Evolutionary conservation across 1,140 invertebrate species (phyloP).

Genomic region (Dendrolimus punctatus): DNA sequence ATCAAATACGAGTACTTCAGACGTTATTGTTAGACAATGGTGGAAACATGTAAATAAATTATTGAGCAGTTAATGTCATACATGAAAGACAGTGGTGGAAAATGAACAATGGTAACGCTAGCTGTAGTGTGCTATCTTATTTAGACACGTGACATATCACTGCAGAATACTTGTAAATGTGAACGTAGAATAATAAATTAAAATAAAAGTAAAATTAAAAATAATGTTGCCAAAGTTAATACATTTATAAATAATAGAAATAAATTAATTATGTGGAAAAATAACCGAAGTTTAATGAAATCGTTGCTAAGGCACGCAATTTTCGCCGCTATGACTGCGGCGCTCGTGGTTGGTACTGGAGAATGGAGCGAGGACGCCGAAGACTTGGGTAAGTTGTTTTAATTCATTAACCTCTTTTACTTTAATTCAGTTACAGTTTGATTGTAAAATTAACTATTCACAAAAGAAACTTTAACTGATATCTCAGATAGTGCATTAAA

Average conservation of each 20-base stretch:
- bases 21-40: no score
- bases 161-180: neutral
- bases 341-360: constrained; percentile 36
- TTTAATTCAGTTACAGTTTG: neutral
- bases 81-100: no score
- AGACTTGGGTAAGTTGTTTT: constrained; percentile 49
- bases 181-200: neutral
- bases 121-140: no score
- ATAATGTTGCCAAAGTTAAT: constrained; percentile 24
- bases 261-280: constrained; percentile 11
- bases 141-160: neutral
- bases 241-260: neutral
- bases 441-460: no score
- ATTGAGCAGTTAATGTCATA: no score
- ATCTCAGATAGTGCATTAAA: no score
- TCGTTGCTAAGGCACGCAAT: constrained; percentile 24
- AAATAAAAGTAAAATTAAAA: neutral
- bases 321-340: constrained; percentile 30
- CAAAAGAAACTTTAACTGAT: no score
- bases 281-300: constrained; percentile 22
- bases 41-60: no score
- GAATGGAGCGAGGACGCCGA: constrained; percentile 65
- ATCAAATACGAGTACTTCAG: no score
- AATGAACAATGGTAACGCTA: no score
- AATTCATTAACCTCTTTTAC: constrained; percentile 1